Evolutionary conservation across 2,113 vertebrate species (phyloP), one percentile per base, ranked within the genome.

Genomic region (Tupaia tana): DNA sequence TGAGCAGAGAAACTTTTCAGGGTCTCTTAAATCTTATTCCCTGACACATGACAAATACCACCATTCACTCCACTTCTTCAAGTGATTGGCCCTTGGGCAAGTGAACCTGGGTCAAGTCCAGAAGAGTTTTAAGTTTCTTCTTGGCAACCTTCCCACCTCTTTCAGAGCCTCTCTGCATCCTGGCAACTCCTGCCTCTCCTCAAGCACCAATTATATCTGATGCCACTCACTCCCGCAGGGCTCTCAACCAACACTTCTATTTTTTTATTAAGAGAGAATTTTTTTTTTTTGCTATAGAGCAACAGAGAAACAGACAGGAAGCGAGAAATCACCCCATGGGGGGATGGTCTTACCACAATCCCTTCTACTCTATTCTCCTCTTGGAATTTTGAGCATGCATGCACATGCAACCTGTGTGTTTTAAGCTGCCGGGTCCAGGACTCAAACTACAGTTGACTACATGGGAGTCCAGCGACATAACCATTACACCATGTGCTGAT

Each of bases 121-220:
- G 85, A 67, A 77, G 63, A 54, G 52, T 59, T 91, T 91, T 61
- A 81, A 43, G 34, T 58, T 75, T 56, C 43, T 81, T 94, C 86
- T 74, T 91, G 86, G 91, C 64, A 75, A 66, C 19, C 64, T 9
- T 89, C 43, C 64, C 22, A 15, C 24, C 59, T 91, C 71, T 56
- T 69, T 77, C 78, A 70, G 52, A 79, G 86, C 52, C 52, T 85
- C 73, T 64, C 70, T 79, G n/a, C n/a, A 16, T 54, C 58, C 75
- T 82, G 27, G 82, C 69, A 69, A 43, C 78, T 67, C 18, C 31
- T n/a, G 19, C 67, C 11, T 22, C 52, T 22, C 67, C 56, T 18
- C 20, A 52, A 16, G 56, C 16, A 54, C 43, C 29, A 27, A 3
- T 25, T 70, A 9, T 58, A 61, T 52, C 0, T 27, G 14, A 5